phyloP scores from a whole-genome alignment of 2,888 invertebrate genomes.

The Sipunculus nudus region DNA sequence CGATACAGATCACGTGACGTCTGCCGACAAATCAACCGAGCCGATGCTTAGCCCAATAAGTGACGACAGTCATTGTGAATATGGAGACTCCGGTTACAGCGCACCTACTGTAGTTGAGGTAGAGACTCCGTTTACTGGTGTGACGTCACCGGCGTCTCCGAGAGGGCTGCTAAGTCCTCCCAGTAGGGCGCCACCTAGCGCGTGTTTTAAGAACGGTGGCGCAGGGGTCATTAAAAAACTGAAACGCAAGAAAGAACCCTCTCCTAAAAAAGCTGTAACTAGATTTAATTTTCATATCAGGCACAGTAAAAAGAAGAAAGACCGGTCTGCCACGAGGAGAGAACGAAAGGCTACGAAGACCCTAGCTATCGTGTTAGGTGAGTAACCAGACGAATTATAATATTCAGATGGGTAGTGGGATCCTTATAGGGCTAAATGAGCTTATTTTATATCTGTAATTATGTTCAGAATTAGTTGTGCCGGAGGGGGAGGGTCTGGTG shows the following conservation, averaged over 20 bases:
- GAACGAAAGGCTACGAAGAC: slow-evolving; percentile 99
- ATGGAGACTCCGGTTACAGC: slow-evolving; percentile 85
- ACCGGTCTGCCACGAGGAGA: slow-evolving; percentile 40
- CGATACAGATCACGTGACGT: slow-evolving; percentile 57
- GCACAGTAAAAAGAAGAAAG: slow-evolving; percentile 78
- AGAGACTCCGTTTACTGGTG: slow-evolving; percentile 43
- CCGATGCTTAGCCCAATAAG: slow-evolving; percentile 89
- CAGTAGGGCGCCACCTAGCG: too few species aligned
- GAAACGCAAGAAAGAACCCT: not conserved
- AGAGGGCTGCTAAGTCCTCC: slow-evolving; percentile 12
- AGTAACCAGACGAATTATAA: slow-evolving; percentile 68
- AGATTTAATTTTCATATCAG: slow-evolving; percentile 63
- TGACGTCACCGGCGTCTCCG: slow-evolving; percentile 11
- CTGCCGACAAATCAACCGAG: slow-evolving; percentile 85
- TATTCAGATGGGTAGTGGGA: too few species aligned
- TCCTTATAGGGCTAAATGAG: too few species aligned
- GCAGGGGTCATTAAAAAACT: too few species aligned
- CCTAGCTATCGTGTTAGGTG: slow-evolving; percentile 96
- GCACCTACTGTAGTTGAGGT: slow-evolving; percentile 63
- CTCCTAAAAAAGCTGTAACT: slow-evolving; percentile 54
- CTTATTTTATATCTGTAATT: too few species aligned
- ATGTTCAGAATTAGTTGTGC: too few species aligned
- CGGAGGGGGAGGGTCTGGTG: too few species aligned
- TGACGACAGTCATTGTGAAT: slow-evolving; percentile 73
- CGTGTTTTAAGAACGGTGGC: too few species aligned